These are phyloP conservation scores for Meloe dianella DNA, from an alignment of 2,888 invertebrate species.

Conservation along the genomic window DNA sequence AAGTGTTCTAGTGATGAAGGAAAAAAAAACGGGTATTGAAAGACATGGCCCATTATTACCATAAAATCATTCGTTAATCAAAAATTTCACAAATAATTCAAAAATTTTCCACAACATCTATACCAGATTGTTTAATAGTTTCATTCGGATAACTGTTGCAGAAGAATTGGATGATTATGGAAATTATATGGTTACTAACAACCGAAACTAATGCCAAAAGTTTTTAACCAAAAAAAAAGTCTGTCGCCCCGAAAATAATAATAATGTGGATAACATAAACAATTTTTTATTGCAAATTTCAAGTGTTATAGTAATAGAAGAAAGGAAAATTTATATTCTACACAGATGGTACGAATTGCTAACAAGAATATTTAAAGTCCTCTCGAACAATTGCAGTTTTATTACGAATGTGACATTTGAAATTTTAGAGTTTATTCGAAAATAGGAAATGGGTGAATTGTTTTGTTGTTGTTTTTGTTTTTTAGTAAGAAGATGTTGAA, in stretches of 20 bases:
- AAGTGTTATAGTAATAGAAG: neutral
- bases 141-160: constrained; percentile 4
- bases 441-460: no score
- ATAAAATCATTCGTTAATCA: neutral
- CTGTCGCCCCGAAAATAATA: neutral
- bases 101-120: neutral
- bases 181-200: neutral
- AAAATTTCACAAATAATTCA: neutral
- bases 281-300: constrained; percentile 2
- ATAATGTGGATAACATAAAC: no score
- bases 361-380: neutral
- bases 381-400: neutral
- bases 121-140: constrained; percentile 1
- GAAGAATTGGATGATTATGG: constrained; percentile 2
- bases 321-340: neutral
- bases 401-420: neutral
- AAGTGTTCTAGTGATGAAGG: neutral
- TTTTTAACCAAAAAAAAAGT: neutral
- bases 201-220: constrained; percentile 1
- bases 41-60: neutral
- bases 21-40: neutral
- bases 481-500: no score
- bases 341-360: neutral
- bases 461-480: no score
- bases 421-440: neutral